Evolutionary conservation across 2,113 vertebrate genomes (phyloP), one percentile per base, ranked within the genome.

Genomic region (Oostethus manadensis): DNA sequence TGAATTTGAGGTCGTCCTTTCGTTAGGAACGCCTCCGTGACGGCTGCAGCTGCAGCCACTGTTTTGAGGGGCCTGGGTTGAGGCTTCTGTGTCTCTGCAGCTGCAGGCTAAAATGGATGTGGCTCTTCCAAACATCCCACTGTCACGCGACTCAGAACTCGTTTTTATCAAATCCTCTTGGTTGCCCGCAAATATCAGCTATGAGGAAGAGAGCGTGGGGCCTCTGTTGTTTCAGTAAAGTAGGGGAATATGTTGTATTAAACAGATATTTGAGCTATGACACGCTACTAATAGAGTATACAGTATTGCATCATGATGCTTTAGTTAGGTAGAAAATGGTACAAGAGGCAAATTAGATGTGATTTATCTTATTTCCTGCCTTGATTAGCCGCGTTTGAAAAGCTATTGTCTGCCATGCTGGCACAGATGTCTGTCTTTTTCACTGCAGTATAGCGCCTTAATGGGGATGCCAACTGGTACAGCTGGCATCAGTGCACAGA

Each of bases 401-500:
- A 44, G 50, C 20, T 13, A 2, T n/a, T 66, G 38, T 35, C 47
- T 71, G 26, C 17, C 10, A 40, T 38, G 26, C 46, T 60, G 72
- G 48, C 55, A 61, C 72, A 79, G 49, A 70, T 46, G 23, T 62
- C 51, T 45, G 16, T 54, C 26, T 77, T 61, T 60, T 47, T 48
- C 38, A 53, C 10, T 20, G 47, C 54, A 61, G 48, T 60, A 9
- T 13, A 3, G 48, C 15, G 42, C 50, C 61, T 48, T 72, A 50
- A 68, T 63, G 68, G 46, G 70, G 62, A 58, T 22, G 58, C 21
- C 56, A 60, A 61, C 62, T 62, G 59, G 61, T 76, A 60, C 78
- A 67, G 66, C 79, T 79, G 73, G 66, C 44, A 65, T 20, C 68
- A 68, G 58, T 51, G 26, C 49, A 68, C 29, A 50, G 60, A 63